Evolutionary conservation across 2,113 vertebrate species (phyloP).

Genomic region (Tragelaphus strepsiceros): DNA sequence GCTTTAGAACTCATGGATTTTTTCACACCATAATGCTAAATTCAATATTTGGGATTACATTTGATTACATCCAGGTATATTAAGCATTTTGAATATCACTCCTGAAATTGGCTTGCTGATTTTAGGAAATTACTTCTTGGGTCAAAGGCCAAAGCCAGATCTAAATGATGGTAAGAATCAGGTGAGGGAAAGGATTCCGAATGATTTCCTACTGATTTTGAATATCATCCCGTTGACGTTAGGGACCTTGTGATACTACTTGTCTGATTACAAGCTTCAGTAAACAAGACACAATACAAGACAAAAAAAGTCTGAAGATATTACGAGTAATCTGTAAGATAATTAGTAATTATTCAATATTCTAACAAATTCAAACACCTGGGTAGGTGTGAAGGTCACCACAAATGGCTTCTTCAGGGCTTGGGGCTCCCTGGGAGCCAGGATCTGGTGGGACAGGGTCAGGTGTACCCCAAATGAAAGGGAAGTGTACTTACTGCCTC

Average conservation of each 20-base stretch:
- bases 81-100: neutral
- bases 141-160: neutral
- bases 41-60: neutral
- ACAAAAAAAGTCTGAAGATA: neutral
- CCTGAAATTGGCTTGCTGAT: neutral
- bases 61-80: neutral
- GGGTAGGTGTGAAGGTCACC: neutral
- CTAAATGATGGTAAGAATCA: neutral
- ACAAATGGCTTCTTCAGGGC: neutral
- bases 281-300: neutral
- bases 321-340: neutral
- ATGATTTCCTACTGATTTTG: neutral
- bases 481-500: slow-evolving; percentile 89
- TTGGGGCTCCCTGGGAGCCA: neutral
- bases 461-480: neutral
- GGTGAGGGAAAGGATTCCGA: neutral
- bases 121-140: neutral
- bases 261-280: neutral
- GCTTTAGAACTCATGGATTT: neutral
- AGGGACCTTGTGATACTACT: neutral
- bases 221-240: neutral
- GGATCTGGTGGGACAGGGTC: neutral
- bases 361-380: neutral
- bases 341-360: neutral
- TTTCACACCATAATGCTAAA: neutral